A percentile compares a stretch with the other conserved stretches of the same genome.
phyloP scores from a whole-genome alignment of 2,113 vertebrate genomes.

The Rhinopomastus cyanomelas region DNA sequence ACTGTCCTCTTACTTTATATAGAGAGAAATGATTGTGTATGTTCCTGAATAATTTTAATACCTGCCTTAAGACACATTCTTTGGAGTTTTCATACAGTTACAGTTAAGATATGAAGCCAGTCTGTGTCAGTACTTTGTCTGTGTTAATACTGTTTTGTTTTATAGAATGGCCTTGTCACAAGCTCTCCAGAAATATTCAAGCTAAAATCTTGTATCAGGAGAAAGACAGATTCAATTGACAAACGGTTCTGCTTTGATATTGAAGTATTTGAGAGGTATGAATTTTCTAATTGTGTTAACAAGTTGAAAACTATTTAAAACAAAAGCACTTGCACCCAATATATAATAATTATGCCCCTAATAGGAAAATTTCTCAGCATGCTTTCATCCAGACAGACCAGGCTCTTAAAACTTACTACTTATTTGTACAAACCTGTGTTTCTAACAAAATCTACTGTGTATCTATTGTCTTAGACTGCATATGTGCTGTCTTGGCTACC shows the following conservation, averaged over 20 bases:
- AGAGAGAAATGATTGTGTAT: background rate
- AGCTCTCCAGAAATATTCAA: conserved; percentile 91
- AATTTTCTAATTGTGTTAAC: background rate
- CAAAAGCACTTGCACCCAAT: background rate
- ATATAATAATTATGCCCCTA: background rate
- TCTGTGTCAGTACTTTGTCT: background rate
- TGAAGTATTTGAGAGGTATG: conserved; percentile 95
- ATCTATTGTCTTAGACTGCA: background rate
- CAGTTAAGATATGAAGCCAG: background rate
- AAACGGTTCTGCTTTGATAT: conserved; percentile 98
- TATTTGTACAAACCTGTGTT: background rate
- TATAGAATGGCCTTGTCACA: conserved; percentile 86
- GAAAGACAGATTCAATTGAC: conserved; percentile 97
- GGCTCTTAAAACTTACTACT: background rate
- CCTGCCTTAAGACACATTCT: background rate
- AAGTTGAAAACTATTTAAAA: background rate
- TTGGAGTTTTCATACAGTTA: background rate
- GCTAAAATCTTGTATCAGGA: conserved; percentile 92
- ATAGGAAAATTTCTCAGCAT: background rate
- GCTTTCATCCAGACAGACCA: background rate
- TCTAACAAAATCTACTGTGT: background rate
- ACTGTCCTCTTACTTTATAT: background rate
- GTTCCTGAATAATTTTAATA: background rate
- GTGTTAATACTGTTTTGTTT: background rate
- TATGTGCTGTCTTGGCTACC: background rate